Conservation (phyloP, 2,888 invertebrate genomes). For the Apotomis turbidana region DNA sequence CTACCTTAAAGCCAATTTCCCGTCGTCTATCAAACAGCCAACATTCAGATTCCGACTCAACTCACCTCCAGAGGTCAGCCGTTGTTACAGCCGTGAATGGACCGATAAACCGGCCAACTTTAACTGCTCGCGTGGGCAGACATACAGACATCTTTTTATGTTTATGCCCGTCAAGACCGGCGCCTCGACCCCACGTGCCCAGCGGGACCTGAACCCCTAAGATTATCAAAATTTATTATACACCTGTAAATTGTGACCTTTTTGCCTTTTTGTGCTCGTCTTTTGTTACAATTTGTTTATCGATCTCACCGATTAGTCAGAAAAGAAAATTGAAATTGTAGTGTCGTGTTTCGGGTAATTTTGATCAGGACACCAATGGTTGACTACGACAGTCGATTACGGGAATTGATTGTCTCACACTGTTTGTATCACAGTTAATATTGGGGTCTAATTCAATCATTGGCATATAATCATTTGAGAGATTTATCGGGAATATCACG, state of each 20-base stretch:
- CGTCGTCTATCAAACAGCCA: conserved; percentile 7
- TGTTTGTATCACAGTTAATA: too few relatives aligned
- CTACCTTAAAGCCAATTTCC: conserved; percentile 9
- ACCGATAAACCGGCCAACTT: conserved; percentile 72
- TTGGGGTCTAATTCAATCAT: too few relatives aligned
- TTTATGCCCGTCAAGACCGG: conserved; percentile 72
- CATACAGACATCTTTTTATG: conserved; percentile 62
- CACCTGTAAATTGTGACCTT: conserved; percentile 61
- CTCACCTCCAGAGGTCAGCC: conserved; percentile 65
- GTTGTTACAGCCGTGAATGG: conserved; percentile 71
- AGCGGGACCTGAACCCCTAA: conserved; percentile 66
- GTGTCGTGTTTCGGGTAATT: conserved; percentile 13
- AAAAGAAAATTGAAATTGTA: conserved; percentile 28
- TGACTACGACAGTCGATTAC: conserved; percentile 8
- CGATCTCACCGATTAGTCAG: conserved; percentile 28
- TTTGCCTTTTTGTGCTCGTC: conserved; percentile 49
- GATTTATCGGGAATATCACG: too few relatives aligned
- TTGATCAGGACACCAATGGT: conserved; percentile 8
- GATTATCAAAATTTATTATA: conserved; percentile 72
- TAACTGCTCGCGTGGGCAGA: conserved; percentile 73
- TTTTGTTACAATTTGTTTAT: conserved; percentile 44
- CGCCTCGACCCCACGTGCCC: conserved; percentile 68
- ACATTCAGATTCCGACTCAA: conserved; percentile 52
- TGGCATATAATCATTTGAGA: too few relatives aligned
- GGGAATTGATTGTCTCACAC: conserved; percentile 18